These are phyloP conservation scores for Cydia pomonella DNA, from an alignment of 1,140 invertebrate genomes.

Conservation along the genomic window DNA sequence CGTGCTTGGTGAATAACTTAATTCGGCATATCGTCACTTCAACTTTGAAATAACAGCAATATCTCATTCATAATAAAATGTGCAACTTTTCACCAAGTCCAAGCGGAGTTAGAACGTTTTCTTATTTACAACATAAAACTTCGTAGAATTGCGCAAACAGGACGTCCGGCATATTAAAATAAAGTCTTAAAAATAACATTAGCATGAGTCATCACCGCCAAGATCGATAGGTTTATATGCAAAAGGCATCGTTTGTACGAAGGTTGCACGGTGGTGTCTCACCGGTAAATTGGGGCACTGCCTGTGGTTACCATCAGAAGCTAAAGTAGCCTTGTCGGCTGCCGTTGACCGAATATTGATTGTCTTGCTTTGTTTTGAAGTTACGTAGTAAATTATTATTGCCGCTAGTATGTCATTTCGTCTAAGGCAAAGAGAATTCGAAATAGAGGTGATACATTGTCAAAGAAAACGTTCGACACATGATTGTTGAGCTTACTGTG, in stretches of 20 bases:
- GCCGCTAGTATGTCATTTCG: too few species aligned
- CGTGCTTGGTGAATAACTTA: constrained; percentile 7
- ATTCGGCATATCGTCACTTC: neutral
- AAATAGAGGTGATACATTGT: too few species aligned
- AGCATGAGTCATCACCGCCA: constrained; percentile 36
- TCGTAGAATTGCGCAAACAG: neutral
- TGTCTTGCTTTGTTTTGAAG: constrained; percentile 5
- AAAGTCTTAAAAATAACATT: constrained; percentile 26
- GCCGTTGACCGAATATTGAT: constrained; percentile 19
- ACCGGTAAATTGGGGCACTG: constrained; percentile 62
- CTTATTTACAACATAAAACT: neutral
- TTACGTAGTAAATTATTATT: neutral
- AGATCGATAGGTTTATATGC: constrained; percentile 58
- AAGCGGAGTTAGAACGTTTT: neutral
- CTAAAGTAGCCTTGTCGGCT: constrained; percentile 38
- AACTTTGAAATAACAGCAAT: neutral
- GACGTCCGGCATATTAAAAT: constrained; percentile 26
- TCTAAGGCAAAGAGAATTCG: too few species aligned
- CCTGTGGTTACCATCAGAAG: constrained; percentile 44
- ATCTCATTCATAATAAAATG: neutral
- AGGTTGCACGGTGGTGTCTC: constrained; percentile 61
- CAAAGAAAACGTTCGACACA: too few species aligned
- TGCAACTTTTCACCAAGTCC: neutral
- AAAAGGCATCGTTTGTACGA: constrained; percentile 59
- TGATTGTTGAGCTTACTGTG: too few species aligned